Base-by-base conservation (phyloP, 2,797 vertebrate genomes). In the Anableps anableps region DNA sequence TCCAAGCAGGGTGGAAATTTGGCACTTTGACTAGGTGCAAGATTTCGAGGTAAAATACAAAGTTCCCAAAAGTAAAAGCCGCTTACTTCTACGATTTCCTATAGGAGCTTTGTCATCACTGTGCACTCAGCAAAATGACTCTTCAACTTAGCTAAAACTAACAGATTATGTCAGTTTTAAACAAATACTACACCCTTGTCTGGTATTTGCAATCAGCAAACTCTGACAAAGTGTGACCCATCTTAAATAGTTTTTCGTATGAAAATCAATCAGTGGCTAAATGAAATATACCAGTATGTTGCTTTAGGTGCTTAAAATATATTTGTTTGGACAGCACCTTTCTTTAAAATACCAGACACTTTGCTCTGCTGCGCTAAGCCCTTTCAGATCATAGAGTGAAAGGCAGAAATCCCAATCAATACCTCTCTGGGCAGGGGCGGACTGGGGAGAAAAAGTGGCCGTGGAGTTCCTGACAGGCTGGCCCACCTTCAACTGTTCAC, bases 41-140 rank as follows among this genome's bases (percentile, higher is more conserved):
- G 78, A 80, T 88, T 93, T 89, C 79, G 66, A 80, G 83, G 91
- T 85, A 68, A 85, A 83, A 85, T 79, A 31, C 43, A 85, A 82
- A 86, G 31, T 81, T 74, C 64, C 64, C 19, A 23, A 41, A 68
- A 41, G 51, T 1, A 31, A 74, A 85, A 78, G 83, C 72, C 38
- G 80, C 85, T 88, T 87, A 85, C 77, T 80, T 89, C 83, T 80
- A 79, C 85, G 79, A 80, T 87, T 84, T 74, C 74, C 83, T 82
- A 83, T 86, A 92, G 85, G 88, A 89, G 89, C 90, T 82, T 87
- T 88, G 89, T 91, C 90, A 89, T 68, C 64, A 41, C 10, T 41
- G 64, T 41, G 38, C 64, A 38, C 36, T 91, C 86, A 88, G 90
- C 81, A 41, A 81, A 89, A 90, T 31, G 34, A 90, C 85, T 86